These are phyloP conservation scores for Zaprionus obscuricornis DNA, from an alignment of 2,888 invertebrate species.

Conservation along the genomic window DNA sequence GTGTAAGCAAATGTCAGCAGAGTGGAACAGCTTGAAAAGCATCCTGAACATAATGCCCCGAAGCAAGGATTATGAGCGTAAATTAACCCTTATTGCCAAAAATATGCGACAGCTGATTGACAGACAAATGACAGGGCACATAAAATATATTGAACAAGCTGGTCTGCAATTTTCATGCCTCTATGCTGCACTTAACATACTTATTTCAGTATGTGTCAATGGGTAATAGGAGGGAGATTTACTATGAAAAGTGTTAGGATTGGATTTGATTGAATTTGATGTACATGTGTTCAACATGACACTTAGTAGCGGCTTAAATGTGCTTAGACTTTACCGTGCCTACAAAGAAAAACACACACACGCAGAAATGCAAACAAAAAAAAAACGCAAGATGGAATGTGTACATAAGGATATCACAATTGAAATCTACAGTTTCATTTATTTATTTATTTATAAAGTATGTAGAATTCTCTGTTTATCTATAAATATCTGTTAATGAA, in stretches of 20 bases:
- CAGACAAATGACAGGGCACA: conserved; percentile 74
- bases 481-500: no score
- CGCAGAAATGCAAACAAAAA: conserved; percentile 11
- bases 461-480: no score
- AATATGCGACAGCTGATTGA: conserved; percentile 77
- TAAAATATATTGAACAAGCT: conserved; percentile 49
- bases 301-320: conserved; percentile 70
- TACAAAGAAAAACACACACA: no score
- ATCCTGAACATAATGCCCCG: conserved; percentile 8
- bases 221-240: neutral
- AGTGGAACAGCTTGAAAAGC: neutral
- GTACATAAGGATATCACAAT: no score
- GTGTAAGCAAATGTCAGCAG: conserved; percentile 49
- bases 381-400: no score
- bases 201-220: neutral
- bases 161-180: conserved; percentile 16
- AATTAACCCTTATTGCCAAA: conserved; percentile 78
- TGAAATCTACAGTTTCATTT: no score
- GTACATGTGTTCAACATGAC: conserved; percentile 73
- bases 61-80: conserved; percentile 72
- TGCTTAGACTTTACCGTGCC: conserved; percentile 59
- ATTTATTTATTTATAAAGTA: no score
- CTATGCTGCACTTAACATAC: no score
- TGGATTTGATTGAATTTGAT: conserved; percentile 71
- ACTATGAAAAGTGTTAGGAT: conserved; percentile 15